Conservation (phyloP, 2,113 vertebrate genomes). For the Opisthocomus hoazin region DNA sequence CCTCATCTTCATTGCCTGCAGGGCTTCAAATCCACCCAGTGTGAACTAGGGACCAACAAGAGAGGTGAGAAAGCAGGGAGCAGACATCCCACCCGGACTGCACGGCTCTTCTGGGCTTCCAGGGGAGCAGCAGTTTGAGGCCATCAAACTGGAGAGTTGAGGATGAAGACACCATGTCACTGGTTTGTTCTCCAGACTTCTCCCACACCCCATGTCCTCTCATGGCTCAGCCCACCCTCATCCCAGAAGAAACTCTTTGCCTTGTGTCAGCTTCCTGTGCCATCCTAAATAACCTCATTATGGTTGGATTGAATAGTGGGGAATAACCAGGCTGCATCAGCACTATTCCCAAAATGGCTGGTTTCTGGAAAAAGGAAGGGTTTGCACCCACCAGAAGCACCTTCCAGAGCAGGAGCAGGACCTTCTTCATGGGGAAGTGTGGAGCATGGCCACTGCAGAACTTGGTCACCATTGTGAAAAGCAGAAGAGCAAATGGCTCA, state of each 20-base stretch:
- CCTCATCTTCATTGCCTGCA: slow-evolving; percentile 85
- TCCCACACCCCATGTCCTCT: neutral
- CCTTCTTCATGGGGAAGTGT: slow-evolving; percentile 98
- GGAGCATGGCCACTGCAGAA: slow-evolving; percentile 96
- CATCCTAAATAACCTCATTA: fast-evolving
- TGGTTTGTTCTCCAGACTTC: fast-evolving
- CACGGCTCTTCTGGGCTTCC: neutral
- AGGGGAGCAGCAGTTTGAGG: neutral
- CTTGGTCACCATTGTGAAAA: slow-evolving; percentile 96
- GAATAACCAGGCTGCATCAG: neutral
- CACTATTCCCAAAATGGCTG: fast-evolving
- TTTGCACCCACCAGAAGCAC: slow-evolving; percentile 83
- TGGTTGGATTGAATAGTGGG: fast-evolving
- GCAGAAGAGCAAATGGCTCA: slow-evolving; percentile 90
- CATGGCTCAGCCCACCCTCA: neutral
- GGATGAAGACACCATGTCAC: fast-evolving
- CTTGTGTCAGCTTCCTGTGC: neutral
- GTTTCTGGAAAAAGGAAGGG: neutral
- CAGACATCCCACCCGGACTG: fast-evolving
- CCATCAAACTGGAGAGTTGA: fast-evolving
- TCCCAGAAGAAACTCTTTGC: neutral
- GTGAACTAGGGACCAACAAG: slow-evolving; percentile 79
- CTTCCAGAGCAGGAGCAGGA: slow-evolving; percentile 95
- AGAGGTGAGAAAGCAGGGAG: neutral
- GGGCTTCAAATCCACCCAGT: slow-evolving; percentile 88